Base-by-base conservation (phyloP, 2,888 invertebrate genomes). In the Phaedon cochleariae region DNA sequence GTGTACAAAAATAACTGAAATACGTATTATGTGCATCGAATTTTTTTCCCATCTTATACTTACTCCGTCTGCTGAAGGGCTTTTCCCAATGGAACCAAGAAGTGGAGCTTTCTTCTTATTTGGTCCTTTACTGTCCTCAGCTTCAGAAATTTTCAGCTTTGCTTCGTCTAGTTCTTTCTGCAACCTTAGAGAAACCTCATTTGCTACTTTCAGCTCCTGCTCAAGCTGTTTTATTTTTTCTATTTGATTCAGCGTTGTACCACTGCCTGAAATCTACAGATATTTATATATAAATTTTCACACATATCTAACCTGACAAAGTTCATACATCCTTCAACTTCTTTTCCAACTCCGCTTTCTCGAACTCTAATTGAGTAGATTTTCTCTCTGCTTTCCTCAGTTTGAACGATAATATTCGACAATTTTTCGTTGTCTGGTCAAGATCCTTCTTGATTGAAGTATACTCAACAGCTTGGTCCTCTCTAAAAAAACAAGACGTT, bases 401-500 rank as follows among this genome's bases (percentile, higher is more conserved):
- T 84, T 99, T 99, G 85, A 99, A 99, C 73, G 98, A 98, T 71
- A 99, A 87, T 75, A 99, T 96, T 75, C 99, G 89, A 85, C 98
- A 98, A 85, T 98, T 98, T 83, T 99, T 99, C 54, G 96, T 96
- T 2, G 96, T 95, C 80, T 96, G 95, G 79, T 99, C 98, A 73
- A 99, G 87, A 83, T 98, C 98, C 80, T 96, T 93, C 85, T 97
- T 94, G 55, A 99, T 83, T 59, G 94, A 94, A 1, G 95, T 91
- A 81, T 98, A 98, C 81, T 98, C 98, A 78, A 97, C 96, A 6
- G 95, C 96, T 85, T 98, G 98, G 77, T 98, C 98, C 82, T 98
- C 98, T 76, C 96, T 90, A 79, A 69, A 86, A 67, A 12, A 15
- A 22, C 12, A 34, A 37, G n/a, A 34, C 7, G 3, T 12, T 21